Base-by-base conservation (phyloP, 2,113 vertebrate species). In the Bungarus multicinctus region DNA sequence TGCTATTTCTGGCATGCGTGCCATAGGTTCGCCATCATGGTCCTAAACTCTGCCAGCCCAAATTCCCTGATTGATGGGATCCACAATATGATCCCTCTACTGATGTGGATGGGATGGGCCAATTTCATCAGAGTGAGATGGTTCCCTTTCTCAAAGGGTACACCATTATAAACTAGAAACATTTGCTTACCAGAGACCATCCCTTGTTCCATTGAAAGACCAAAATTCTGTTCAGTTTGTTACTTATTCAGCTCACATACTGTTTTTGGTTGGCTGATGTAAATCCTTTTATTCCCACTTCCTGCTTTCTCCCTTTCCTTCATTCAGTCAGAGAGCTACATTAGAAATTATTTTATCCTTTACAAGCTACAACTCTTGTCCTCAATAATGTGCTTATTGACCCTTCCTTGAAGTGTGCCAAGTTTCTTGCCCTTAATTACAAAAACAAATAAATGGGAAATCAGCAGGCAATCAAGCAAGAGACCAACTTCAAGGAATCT, bases 341-440 rank as follows among this genome's bases (percentile, higher is more conserved):
- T 87, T 93, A 57, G 10, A 54, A 81, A 16, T n/a, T 88, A 89
- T 88, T 81, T 54, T 93, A 92, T 23, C 8, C 58, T 96, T 96
- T 89, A 87, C 94, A 96, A 94, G 92, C 60, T 85, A 58, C 30
- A n/a, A 52, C 10, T 16, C 5, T 0, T 69, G 60, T 74, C 64
- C 64, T 16, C 64, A 74, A 34, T n/a, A 34, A 34, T 74, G 64
- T 74, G 64, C 30, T 14, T 1, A 74, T 34, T 74, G 64, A 74
- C n/a, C n/a, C 64, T 74, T 34, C 64, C 12, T 74, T 74, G n/a
- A n/a, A 74, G 14, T 74, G 14, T 16, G 14, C 30, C n/a, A 74
- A 74, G n/a, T 30, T 74, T 11, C 64, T 34, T 34, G 64, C 14
- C n/a, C 30, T 74, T 74, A 34, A 74, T 34, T 74, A 34, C 64